Evolutionary conservation across 1,140 invertebrate species (phyloP).

Genomic region (Pantala flavescens): DNA sequence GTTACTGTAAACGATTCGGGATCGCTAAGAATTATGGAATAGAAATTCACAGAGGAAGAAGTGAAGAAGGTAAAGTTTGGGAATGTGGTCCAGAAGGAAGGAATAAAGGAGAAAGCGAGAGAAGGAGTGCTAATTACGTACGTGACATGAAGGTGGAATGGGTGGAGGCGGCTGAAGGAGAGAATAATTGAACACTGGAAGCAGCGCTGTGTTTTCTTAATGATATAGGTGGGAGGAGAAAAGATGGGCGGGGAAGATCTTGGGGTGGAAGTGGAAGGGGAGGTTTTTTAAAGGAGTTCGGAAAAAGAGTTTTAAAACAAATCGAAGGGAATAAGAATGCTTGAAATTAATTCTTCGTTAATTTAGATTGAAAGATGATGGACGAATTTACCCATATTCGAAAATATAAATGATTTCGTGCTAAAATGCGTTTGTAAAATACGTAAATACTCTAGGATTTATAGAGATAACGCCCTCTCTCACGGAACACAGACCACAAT

Average conservation of each 20-base stretch:
- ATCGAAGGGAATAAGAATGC: too few relatives aligned
- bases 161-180: neutral
- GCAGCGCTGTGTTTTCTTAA: neutral
- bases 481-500: too few relatives aligned
- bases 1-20: too few relatives aligned
- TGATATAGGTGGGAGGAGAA: neutral
- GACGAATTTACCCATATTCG: too few relatives aligned
- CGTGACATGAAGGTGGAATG: neutral
- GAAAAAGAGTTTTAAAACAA: too few relatives aligned
- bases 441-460: too few relatives aligned
- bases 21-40: neutral
- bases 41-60: neutral
- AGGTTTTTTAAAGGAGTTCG: neutral
- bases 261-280: neutral
- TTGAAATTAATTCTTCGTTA: too few relatives aligned
- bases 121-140: neutral
- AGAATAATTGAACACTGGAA: constrained; percentile 2
- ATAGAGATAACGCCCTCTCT: too few relatives aligned
- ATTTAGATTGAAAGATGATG: too few relatives aligned
- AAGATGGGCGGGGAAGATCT: neutral
- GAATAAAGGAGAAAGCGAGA: neutral
- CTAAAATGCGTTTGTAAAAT: too few relatives aligned
- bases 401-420: too few relatives aligned
- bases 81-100: neutral
- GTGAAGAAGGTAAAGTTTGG: neutral